Percentiles rank a stretch among this genome's conserved stretches.
Evolutionary conservation across 1,140 invertebrate species (phyloP).

Genomic region (Odontomachus brunneus): DNA sequence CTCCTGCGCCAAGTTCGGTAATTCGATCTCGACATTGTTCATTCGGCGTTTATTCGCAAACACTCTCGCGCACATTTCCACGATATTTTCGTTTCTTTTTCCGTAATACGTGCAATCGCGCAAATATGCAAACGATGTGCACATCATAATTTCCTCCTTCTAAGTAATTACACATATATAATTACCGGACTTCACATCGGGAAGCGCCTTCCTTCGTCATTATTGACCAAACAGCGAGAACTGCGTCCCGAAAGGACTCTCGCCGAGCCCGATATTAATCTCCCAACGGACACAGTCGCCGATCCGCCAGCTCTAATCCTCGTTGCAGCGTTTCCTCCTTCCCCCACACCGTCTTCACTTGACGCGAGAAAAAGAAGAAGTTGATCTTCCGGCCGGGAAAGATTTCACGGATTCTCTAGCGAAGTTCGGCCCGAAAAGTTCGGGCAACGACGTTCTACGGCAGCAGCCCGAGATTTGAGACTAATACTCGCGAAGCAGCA

Average conservation of each 20-base stretch:
- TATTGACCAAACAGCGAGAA: too few relatives aligned
- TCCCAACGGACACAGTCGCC: background rate
- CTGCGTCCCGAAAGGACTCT: background rate
- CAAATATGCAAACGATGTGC: too few relatives aligned
- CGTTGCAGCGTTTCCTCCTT: background rate
- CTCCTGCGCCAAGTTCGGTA: background rate
- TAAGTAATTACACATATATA: too few relatives aligned
- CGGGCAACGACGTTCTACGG: background rate
- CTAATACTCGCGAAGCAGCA: background rate
- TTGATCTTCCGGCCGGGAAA: background rate
- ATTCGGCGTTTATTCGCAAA: too few relatives aligned
- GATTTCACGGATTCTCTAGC: background rate
- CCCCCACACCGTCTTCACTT: background rate
- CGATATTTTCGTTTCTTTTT: too few relatives aligned
- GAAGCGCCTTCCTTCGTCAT: too few relatives aligned
- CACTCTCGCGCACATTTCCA: too few relatives aligned
- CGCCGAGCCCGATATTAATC: background rate
- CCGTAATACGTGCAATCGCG: too few relatives aligned
- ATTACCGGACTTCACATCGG: too few relatives aligned
- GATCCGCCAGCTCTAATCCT: background rate
- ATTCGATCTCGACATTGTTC: background rate
- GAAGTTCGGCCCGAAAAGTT: conserved; percentile 12
- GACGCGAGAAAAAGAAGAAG: background rate
- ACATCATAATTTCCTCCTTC: too few relatives aligned
- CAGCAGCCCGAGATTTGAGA: background rate